A percentile compares a stretch with the other conserved stretches of the same genome.
Evolutionary conservation across 1,140 invertebrate genomes (phyloP).

Genomic region (Metopolophium dirhodum): DNA sequence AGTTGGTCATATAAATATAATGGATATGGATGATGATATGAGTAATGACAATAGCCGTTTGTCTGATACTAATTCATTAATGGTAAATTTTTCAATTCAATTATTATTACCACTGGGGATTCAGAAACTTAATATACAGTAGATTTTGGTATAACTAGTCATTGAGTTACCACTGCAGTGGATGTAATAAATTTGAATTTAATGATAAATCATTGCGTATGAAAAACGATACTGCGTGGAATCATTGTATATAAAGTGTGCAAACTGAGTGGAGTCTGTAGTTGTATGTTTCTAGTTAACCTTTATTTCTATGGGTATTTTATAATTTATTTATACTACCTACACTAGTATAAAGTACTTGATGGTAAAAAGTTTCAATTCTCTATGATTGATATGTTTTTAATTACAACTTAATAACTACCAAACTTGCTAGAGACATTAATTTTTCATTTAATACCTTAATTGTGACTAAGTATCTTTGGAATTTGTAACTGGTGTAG

Average conservation of each 20-base stretch:
- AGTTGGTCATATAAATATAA: constrained; percentile 71
- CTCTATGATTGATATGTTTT: too few relatives aligned
- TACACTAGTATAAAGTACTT: too few relatives aligned
- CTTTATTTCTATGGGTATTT: too few relatives aligned
- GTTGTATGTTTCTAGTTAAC: background rate
- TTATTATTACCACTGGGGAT: background rate
- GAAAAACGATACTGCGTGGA: background rate
- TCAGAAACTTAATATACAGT: background rate
- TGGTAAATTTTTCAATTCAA: constrained; percentile 60
- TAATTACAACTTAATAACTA: too few relatives aligned
- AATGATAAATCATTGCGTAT: background rate
- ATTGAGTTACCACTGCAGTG: background rate
- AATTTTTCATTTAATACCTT: too few relatives aligned
- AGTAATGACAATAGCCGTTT: constrained; percentile 78
- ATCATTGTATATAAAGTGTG: background rate
- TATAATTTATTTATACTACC: too few relatives aligned
- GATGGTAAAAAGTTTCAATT: too few relatives aligned
- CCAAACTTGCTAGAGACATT: too few relatives aligned
- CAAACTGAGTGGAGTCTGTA: too few relatives aligned
- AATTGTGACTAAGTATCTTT: too few relatives aligned
- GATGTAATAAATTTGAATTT: background rate
- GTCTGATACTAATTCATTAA: constrained; percentile 76
- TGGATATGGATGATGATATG: constrained; percentile 82
- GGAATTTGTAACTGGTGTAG: too few relatives aligned
- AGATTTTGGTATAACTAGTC: background rate